phyloP scores from a whole-genome alignment of 1,140 invertebrate species.

The Hylaeus anthracinus region DNA sequence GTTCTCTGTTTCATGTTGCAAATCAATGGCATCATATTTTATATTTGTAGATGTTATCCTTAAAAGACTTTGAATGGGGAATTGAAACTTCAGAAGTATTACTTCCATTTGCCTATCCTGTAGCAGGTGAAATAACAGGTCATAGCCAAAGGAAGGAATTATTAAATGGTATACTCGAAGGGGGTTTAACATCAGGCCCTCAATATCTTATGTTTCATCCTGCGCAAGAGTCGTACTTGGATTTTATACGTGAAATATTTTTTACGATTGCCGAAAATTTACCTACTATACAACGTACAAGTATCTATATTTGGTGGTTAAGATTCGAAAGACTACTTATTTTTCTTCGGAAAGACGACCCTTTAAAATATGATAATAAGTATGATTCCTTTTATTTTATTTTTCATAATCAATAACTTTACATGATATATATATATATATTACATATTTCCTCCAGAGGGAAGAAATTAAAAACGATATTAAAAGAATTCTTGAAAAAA shows the following conservation, averaged over 20 bases:
- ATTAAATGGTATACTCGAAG: constrained; percentile 78
- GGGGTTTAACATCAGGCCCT: constrained; percentile 80
- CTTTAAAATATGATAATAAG: constrained; percentile 73
- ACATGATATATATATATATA: not conserved
- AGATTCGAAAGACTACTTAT: constrained; percentile 83
- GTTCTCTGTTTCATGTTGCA: not conserved
- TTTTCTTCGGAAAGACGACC: constrained; percentile 77
- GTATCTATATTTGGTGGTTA: constrained; percentile 83
- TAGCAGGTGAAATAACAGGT: constrained; percentile 72
- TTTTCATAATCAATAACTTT: not conserved
- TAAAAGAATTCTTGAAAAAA: constrained; percentile 83
- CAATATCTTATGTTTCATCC: constrained; percentile 83
- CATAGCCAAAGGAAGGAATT: constrained; percentile 72
- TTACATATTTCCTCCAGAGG: constrained; percentile 58
- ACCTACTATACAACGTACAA: constrained; percentile 67
- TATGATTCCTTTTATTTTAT: constrained; percentile 44
- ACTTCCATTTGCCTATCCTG: constrained; percentile 78
- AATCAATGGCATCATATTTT: constrained; percentile 5
- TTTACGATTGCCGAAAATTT: constrained; percentile 69
- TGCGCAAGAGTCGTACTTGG: constrained; percentile 83
- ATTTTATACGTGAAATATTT: constrained; percentile 80
- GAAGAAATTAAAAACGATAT: constrained; percentile 79
- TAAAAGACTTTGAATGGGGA: constrained; percentile 80
- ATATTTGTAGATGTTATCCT: constrained; percentile 74
- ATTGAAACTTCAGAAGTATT: constrained; percentile 81